These are phyloP conservation scores for Promerops cafer DNA, from an alignment of 2,113 vertebrate species.

Conservation along the genomic window DNA sequence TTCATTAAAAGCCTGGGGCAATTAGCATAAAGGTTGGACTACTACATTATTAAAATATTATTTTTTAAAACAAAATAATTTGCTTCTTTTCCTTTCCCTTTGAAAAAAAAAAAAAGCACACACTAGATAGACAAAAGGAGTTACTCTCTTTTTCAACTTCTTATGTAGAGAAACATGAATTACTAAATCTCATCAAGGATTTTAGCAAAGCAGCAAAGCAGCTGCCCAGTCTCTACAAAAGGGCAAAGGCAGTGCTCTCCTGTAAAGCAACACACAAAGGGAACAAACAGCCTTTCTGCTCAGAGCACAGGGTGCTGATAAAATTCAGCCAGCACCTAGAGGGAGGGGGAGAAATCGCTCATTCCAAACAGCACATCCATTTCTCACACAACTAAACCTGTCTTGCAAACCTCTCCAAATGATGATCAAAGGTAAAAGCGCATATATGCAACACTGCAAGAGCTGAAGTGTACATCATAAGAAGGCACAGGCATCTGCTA, in stretches of 20 bases:
- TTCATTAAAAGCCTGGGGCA: constrained; percentile 58
- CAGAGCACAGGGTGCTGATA: neutral
- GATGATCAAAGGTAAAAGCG: constrained; percentile 15
- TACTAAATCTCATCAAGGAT: neutral
- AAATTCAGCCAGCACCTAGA: neutral
- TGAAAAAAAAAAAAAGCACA: neutral
- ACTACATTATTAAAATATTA: constrained; percentile 31
- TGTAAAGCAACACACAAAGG: constrained; percentile 2
- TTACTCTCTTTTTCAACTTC: neutral
- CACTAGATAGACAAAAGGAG: neutral
- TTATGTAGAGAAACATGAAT: neutral
- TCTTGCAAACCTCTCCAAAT: constrained; percentile 22
- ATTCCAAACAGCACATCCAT: neutral
- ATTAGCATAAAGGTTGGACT: constrained; percentile 58
- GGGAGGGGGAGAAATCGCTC: neutral
- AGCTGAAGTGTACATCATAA: neutral
- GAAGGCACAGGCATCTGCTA: neutral
- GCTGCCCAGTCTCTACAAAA: neutral
- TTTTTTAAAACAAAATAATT: constrained; percentile 5
- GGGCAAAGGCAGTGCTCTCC: neutral
- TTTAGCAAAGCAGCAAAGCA: neutral
- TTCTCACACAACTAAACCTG: constrained; percentile 19
- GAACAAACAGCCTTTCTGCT: neutral
- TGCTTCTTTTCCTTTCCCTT: neutral
- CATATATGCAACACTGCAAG: neutral